A percentile compares a stretch with the other conserved stretches of the same genome.
Evolutionary conservation across 30 jellyfish, hydroid and myxozoan species (phyloP).

Genomic region (Rhopilema esculentum): DNA sequence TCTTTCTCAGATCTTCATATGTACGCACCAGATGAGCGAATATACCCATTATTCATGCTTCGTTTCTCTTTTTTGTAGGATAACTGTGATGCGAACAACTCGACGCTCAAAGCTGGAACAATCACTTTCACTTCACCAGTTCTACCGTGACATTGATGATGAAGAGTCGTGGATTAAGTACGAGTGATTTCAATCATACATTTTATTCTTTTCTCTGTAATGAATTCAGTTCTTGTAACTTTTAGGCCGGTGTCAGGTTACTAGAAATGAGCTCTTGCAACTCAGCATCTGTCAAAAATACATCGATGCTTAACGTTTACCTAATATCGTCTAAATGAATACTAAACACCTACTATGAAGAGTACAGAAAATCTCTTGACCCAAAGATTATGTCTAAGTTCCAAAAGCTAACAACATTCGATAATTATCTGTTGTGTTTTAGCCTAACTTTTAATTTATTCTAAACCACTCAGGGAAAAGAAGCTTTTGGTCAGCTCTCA

Average conservation of each 20-base stretch:
- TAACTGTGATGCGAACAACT: constrained; percentile 70
- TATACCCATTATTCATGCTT: background rate
- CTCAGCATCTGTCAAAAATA: background rate
- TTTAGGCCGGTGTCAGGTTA: no score
- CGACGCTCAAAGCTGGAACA: constrained; percentile 78
- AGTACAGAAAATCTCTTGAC: no score
- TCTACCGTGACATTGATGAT: constrained; percentile 88
- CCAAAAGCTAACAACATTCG: no score
- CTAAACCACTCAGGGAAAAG: constrained; percentile 94
- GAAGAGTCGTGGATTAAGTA: constrained; percentile 96
- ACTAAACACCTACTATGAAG: no score
- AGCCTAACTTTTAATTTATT: background rate
- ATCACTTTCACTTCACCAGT: constrained; percentile 82
- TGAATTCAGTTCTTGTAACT: background rate
- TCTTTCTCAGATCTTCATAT: no score
- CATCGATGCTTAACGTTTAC: no score
- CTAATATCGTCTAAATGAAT: no score
- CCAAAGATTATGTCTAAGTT: no score
- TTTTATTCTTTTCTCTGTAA: no score
- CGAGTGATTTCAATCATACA: background rate
- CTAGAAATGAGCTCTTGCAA: no score
- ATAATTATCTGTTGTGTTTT: no score
- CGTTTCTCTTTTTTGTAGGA: constrained; percentile 27
- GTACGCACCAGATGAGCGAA: no score
- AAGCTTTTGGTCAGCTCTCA: constrained; percentile 87